These are phyloP conservation scores for Pollimyrus isidori DNA, from an alignment of 2,113 vertebrate species.

Conservation along the genomic window DNA sequence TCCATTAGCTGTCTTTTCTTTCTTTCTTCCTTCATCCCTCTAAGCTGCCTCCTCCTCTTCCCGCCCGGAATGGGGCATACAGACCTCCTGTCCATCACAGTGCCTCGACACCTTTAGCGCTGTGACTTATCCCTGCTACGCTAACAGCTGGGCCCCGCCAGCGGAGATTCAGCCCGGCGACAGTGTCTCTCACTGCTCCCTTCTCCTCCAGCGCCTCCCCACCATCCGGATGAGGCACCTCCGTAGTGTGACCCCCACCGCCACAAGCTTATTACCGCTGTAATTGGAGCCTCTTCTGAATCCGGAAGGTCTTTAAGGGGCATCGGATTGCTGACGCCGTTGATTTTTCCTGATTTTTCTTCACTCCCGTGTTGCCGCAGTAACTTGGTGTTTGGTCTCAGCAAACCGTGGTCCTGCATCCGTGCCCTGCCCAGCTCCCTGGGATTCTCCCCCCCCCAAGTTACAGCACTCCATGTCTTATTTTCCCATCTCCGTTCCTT, in stretches of 20 bases:
- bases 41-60: not conserved
- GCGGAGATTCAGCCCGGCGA: not conserved
- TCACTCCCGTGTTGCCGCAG: not conserved
- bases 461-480: not conserved
- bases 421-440: not conserved
- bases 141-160: not conserved
- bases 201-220: not conserved
- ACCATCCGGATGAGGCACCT: not conserved
- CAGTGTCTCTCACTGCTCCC: not conserved
- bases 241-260: not conserved
- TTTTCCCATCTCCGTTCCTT: not conserved
- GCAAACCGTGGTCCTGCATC: not conserved
- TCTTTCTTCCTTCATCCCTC: not conserved
- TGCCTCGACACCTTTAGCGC: not conserved
- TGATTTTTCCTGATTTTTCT: not conserved
- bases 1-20: not conserved
- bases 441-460: not conserved
- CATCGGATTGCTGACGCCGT: not conserved
- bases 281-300: not conserved
- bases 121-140: not conserved
- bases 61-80: not conserved
- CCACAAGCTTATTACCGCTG: not conserved
- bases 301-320: not conserved
- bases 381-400: not conserved
- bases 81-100: not conserved